phyloP scores from a whole-genome alignment of 2,797 vertebrate genomes.

The Lemur catta region DNA sequence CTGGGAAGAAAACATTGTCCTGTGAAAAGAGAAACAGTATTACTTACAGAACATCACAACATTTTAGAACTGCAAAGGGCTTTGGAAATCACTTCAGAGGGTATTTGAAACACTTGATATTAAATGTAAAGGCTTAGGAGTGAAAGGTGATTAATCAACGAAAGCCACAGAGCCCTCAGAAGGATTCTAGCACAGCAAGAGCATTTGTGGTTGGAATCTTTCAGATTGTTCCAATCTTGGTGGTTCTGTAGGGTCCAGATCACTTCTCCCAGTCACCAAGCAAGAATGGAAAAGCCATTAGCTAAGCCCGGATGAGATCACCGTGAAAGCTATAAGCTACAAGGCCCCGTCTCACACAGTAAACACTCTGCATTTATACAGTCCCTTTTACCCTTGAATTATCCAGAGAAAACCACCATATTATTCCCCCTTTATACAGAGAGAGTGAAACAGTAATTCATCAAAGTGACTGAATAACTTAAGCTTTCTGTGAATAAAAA shows the following conservation, averaged over 20 bases:
- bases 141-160: slow-evolving; percentile 33
- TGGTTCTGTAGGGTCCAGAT: neutral
- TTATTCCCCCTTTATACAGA: neutral
- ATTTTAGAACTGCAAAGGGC: neutral
- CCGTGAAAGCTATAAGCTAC: neutral
- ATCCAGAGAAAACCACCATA: neutral
- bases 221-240: neutral
- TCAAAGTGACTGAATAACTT: neutral
- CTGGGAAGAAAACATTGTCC: neutral
- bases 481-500: slow-evolving; percentile 29
- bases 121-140: neutral
- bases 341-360: neutral
- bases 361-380: neutral
- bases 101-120: neutral
- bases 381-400: neutral
- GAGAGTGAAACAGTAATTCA: slow-evolving; percentile 11
- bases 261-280: neutral
- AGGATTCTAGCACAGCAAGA: neutral
- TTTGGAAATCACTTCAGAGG: neutral
- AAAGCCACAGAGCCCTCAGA: neutral
- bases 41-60: neutral
- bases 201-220: neutral
- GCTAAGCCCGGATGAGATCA: slow-evolving; percentile 8
- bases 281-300: slow-evolving; percentile 51
- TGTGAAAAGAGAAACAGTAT: neutral